These are phyloP conservation scores for Blennius ocellaris DNA, from an alignment of 2,113 vertebrate genomes.

Conservation along the genomic window DNA sequence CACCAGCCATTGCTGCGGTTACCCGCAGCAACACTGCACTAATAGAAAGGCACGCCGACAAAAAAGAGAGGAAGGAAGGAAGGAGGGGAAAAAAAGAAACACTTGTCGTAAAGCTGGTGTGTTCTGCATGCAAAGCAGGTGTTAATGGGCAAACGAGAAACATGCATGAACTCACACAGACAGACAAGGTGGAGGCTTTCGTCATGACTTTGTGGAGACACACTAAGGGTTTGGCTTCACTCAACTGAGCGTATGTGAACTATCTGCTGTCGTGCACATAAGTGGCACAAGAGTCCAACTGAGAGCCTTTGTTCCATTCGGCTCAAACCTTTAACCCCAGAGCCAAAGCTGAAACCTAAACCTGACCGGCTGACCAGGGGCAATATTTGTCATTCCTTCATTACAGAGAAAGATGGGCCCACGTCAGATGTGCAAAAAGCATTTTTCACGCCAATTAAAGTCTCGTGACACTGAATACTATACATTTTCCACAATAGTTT, in stretches of 20 bases:
- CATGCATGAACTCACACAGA: not conserved
- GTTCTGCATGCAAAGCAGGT: constrained; percentile 52
- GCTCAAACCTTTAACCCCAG: not conserved
- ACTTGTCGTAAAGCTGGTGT: constrained; percentile 7
- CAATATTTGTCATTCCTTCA: not conserved
- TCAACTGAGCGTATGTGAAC: not conserved
- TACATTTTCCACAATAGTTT: too few species aligned
- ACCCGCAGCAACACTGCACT: constrained; percentile 66
- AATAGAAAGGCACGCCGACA: constrained; percentile 37
- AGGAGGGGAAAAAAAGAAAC: not conserved
- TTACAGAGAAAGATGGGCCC: not conserved
- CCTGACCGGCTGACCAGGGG: not conserved
- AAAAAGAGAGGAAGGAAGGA: not conserved
- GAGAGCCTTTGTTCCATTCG: not conserved
- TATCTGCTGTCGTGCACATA: not conserved
- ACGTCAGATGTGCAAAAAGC: not conserved
- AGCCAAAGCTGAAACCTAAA: not conserved
- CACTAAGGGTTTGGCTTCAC: not conserved
- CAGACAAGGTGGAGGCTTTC: not conserved
- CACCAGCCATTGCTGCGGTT: constrained; percentile 61
- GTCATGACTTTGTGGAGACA: constrained; percentile 1
- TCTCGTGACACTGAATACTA: too few species aligned
- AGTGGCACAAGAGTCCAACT: not conserved
- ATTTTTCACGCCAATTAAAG: not conserved
- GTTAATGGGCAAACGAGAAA: constrained; percentile 43